Conservation (phyloP, 1,140 invertebrate genomes). For the Neodiprion pinetum region DNA sequence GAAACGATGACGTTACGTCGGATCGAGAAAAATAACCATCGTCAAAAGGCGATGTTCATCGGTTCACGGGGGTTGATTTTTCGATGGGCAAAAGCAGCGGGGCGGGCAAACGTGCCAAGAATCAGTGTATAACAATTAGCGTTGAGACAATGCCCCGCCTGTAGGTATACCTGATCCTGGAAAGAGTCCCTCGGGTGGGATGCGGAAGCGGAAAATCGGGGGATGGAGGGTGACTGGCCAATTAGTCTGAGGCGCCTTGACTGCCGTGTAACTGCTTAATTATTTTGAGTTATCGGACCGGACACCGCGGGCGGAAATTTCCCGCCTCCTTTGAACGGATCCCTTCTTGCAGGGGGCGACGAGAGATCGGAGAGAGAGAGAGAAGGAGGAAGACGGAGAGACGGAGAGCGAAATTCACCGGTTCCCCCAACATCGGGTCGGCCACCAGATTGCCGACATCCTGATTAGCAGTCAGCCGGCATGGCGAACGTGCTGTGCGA, state of each 20-base stretch:
- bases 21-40: no score
- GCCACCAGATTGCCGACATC: constrained; percentile 41
- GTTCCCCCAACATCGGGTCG: constrained; percentile 27
- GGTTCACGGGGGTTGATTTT: no score
- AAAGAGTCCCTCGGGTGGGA: no score
- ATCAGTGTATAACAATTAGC: no score
- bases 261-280: constrained; percentile 1
- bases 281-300: constrained; percentile 7
- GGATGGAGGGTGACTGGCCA: not conserved
- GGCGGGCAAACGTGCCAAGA: no score
- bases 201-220: no score
- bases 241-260: not conserved
- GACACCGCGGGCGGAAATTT: not conserved
- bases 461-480: constrained; percentile 34
- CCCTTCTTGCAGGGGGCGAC: constrained; percentile 25
- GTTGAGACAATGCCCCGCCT: no score
- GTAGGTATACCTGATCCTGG: no score
- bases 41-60: no score
- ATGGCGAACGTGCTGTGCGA: no score
- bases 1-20: no score
- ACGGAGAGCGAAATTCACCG: constrained; percentile 13
- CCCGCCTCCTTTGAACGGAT: constrained; percentile 6
- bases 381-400: constrained; percentile 15
- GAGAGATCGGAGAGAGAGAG: constrained; percentile 15
- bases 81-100: no score